Conservation (phyloP, 2,113 vertebrate genomes). For the Podarcis muralis region DNA sequence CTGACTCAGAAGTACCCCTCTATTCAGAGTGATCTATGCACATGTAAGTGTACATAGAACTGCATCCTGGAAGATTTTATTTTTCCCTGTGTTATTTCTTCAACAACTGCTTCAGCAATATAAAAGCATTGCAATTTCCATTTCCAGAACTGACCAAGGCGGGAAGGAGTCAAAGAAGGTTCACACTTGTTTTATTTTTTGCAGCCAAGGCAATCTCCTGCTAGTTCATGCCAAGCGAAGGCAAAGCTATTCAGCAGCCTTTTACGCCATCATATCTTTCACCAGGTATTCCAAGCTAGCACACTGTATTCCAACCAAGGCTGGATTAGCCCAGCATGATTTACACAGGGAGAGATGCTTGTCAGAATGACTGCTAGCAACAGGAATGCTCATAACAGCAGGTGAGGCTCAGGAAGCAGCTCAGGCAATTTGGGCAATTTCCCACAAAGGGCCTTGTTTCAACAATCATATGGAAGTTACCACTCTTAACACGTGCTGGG, state of each 20-base stretch:
- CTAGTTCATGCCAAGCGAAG: neutral
- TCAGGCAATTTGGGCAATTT: neutral
- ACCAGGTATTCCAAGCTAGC: neutral
- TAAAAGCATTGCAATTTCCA: neutral
- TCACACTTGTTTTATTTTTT: neutral
- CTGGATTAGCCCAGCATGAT: neutral
- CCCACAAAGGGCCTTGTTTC: neutral
- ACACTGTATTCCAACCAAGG: rapidly evolving
- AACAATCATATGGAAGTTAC: neutral
- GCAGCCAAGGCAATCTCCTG: neutral
- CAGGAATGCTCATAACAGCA: neutral
- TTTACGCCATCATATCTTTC: neutral
- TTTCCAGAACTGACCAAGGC: neutral
- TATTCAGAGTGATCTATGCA: neutral
- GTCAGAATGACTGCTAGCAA: neutral
- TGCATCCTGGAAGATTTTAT: neutral
- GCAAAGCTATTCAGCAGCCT: neutral
- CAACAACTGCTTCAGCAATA: neutral
- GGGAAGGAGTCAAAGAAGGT: neutral
- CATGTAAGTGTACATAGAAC: neutral
- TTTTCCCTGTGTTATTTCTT: neutral
- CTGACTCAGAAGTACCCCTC: neutral
- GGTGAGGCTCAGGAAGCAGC: neutral
- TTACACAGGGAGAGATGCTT: neutral
- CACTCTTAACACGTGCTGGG: neutral